A percentile compares a stretch with the other conserved stretches of the same genome.
These are phyloP conservation scores for Venustaconcha ellipsiformis DNA, from an alignment of 1,140 invertebrate genomes.

Conservation along the genomic window DNA sequence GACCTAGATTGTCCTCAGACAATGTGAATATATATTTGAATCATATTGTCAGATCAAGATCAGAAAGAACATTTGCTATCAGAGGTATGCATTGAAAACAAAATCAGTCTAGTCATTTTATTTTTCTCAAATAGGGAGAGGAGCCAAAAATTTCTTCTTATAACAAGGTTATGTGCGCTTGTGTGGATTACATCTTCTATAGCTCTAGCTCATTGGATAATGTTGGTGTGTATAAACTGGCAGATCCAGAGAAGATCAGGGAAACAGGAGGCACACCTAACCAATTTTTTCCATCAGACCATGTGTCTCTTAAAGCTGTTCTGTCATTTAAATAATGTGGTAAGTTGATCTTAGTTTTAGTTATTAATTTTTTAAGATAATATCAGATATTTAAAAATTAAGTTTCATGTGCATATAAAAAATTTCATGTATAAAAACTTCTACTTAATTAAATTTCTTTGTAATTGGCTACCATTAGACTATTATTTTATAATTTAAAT, in stretches of 20 bases:
- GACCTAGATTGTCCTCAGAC: too few species aligned
- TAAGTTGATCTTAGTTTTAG: background rate
- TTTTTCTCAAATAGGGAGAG: conserved; percentile 32
- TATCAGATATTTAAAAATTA: too few species aligned
- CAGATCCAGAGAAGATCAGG: conserved; percentile 26
- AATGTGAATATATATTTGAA: too few species aligned
- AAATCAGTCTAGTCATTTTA: too few species aligned
- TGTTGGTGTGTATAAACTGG: conserved; percentile 40
- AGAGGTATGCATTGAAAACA: too few species aligned
- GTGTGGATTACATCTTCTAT: conserved; percentile 55
- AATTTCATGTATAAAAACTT: too few species aligned
- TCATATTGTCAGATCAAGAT: too few species aligned
- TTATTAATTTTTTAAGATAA: background rate
- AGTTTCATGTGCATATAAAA: too few species aligned
- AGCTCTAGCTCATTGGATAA: conserved; percentile 37
- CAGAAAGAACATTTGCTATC: too few species aligned
- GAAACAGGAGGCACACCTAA: conserved; percentile 41
- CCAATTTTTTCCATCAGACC: conserved; percentile 52
- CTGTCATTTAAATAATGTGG: conserved; percentile 34
- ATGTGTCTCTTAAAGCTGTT: conserved; percentile 53
- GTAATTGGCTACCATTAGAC: too few species aligned
- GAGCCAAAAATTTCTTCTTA: conserved; percentile 47
- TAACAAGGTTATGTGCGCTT: conserved; percentile 24
- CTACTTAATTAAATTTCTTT: too few species aligned
- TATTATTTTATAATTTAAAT: too few species aligned